phyloP scores from a whole-genome alignment of 2,888 invertebrate species.

The Torymus auratus region DNA sequence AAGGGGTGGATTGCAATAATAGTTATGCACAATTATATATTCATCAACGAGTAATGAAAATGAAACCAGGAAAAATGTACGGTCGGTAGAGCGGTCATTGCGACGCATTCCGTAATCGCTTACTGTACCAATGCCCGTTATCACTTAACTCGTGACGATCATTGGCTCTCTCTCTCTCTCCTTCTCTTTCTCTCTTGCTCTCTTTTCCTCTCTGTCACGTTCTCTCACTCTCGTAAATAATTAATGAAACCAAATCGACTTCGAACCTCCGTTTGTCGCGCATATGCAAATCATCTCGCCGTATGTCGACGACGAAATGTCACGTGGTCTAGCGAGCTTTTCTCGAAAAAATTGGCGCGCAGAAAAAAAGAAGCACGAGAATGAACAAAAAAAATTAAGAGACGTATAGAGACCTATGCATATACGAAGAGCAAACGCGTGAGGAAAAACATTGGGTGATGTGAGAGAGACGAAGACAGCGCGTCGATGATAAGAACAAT shows the following conservation, averaged over 20 bases:
- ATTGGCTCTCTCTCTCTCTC: neutral
- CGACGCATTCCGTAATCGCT: conserved; percentile 28
- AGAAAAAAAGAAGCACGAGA: neutral
- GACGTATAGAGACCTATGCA: too few relatives aligned
- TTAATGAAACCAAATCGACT: conserved; percentile 28
- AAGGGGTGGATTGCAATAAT: too few relatives aligned
- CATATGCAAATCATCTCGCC: conserved; percentile 9
- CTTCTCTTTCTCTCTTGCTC: too few relatives aligned
- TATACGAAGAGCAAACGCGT: neutral
- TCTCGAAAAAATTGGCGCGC: too few relatives aligned
- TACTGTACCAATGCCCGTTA: conserved; percentile 22
- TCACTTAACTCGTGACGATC: conserved; percentile 8
- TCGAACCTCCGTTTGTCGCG: conserved; percentile 1
- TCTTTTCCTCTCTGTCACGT: too few relatives aligned
- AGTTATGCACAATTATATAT: too few relatives aligned
- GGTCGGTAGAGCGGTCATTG: conserved; percentile 2
- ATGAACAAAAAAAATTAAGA: neutral
- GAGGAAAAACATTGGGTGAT: neutral
- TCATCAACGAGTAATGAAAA: too few relatives aligned
- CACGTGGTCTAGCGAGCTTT: neutral
- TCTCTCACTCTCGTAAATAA: conserved; percentile 18
- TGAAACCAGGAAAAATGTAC: neutral
- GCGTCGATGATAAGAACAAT: conserved; percentile 68
- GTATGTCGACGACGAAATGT: neutral
- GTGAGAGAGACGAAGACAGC: neutral